Evolutionary conservation across 1,140 invertebrate species (phyloP).

Genomic region (Proales similis): DNA sequence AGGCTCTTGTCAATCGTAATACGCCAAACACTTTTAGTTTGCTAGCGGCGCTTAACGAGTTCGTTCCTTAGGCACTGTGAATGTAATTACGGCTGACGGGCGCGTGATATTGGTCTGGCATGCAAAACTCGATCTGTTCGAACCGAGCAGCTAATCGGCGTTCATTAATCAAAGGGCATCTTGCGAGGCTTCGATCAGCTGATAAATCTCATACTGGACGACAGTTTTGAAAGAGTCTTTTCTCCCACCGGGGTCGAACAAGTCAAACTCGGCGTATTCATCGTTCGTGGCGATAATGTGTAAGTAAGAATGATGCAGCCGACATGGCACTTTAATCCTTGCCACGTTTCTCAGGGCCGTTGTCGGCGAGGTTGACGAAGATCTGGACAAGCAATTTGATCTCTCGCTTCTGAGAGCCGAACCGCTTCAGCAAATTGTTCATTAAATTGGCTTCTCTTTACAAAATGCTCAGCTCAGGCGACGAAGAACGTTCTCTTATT

Average conservation of each 20-base stretch:
- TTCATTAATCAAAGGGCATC: too few species aligned
- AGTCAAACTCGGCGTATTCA: constrained; percentile 88
- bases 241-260: constrained; percentile 86
- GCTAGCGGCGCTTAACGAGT: not conserved
- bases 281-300: constrained; percentile 94
- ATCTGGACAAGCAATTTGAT: constrained; percentile 30
- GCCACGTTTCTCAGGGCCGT: constrained; percentile 2
- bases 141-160: not conserved
- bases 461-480: too few species aligned
- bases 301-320: not conserved
- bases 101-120: constrained; percentile 3
- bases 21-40: not conserved
- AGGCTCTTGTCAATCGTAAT: constrained; percentile 31
- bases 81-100: constrained; percentile 28
- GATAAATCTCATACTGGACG: constrained; percentile 92
- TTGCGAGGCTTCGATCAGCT: constrained; percentile 93
- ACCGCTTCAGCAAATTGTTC: constrained; percentile 9
- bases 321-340: not conserved
- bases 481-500: too few species aligned
- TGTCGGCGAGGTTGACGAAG: constrained; percentile 38
- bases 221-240: constrained; percentile 93
- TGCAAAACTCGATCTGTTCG: not conserved
- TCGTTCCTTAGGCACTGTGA: constrained; percentile 6
- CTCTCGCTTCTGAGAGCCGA: constrained; percentile 26
- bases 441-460: too few species aligned